Percentiles rank a stretch among this genome's conserved stretches.
Conservation (phyloP, 2,888 invertebrate genomes). For the Drosophila ustulata region DNA sequence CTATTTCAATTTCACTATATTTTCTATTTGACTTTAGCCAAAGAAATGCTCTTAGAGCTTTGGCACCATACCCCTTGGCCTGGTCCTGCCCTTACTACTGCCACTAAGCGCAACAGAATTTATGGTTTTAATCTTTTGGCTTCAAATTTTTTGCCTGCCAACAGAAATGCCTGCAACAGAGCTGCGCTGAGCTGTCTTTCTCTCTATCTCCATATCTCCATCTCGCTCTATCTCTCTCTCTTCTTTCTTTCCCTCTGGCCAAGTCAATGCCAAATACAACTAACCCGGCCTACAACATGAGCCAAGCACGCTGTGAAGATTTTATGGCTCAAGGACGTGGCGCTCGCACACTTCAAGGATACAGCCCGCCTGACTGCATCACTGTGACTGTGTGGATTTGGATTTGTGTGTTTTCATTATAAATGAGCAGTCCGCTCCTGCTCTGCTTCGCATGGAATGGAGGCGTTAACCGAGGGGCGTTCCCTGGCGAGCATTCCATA, state of each 20-base stretch:
- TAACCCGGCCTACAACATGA: conserved; percentile 48
- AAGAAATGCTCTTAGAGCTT: not conserved
- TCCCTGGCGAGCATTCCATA: conserved; percentile 37
- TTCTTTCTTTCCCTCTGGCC: conserved; percentile 2
- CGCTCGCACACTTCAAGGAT: conserved; percentile 60
- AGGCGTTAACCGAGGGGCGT: conserved; percentile 60
- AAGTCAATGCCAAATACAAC: conserved; percentile 45
- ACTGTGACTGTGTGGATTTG: conserved; percentile 46
- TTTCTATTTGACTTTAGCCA: conserved; percentile 35
- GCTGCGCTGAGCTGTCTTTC: conserved; percentile 13
- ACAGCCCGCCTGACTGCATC: conserved; percentile 33
- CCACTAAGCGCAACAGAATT: conserved; percentile 66
- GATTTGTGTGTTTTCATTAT: conserved; percentile 73
- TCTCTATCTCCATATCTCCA: not conserved
- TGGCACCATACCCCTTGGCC: conserved; percentile 8
- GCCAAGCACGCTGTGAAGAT: conserved; percentile 49
- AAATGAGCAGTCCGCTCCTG: conserved; percentile 44
- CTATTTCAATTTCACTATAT: conserved; percentile 18
- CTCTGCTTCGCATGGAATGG: conserved; percentile 22
- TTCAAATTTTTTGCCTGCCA: conserved; percentile 62
- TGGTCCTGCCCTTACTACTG: conserved; percentile 19
- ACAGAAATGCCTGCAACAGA: conserved; percentile 54
- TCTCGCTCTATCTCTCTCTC: not conserved
- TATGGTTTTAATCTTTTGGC: conserved; percentile 80
- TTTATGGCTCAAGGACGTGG: conserved; percentile 77